A percentile compares a stretch with the other conserved stretches of the same genome.
phyloP scores from a whole-genome alignment of 2,797 vertebrate species.

The Sciurus carolinensis region DNA sequence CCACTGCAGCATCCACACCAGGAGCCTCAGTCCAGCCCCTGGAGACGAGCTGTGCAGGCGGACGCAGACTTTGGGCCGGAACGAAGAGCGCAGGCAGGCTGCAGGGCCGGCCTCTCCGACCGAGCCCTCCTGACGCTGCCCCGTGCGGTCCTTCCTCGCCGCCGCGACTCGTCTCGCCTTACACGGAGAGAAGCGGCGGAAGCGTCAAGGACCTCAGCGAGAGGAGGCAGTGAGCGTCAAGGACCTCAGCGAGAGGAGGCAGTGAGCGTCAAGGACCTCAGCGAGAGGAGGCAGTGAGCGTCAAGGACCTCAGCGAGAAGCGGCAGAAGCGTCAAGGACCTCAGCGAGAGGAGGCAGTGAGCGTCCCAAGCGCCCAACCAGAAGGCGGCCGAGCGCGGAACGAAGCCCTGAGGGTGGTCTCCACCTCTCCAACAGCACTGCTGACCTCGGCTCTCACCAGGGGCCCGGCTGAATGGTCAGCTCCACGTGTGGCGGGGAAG shows the following conservation, averaged over 20 bases:
- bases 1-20: accelerated
- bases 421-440: too few relatives aligned
- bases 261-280: too few relatives aligned
- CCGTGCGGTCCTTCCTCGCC: not conserved
- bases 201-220: not conserved
- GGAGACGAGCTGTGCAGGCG: not conserved
- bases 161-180: not conserved
- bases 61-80: not conserved
- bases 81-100: not conserved
- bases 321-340: not conserved
- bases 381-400: not conserved
- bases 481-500: not conserved
- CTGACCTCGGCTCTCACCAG: accelerated
- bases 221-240: too few relatives aligned
- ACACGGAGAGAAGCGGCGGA: not conserved
- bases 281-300: not conserved
- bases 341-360: too few relatives aligned
- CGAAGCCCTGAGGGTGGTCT: accelerated
- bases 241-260: too few relatives aligned
- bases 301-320: not conserved
- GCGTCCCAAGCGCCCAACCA: too few relatives aligned
- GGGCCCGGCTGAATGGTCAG: too few relatives aligned
- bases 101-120: accelerated
- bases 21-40: not conserved
- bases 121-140: not conserved